These are phyloP conservation scores for Pipistrellus nathusii DNA, from an alignment of 2,797 vertebrate species.

Conservation along the genomic window DNA sequence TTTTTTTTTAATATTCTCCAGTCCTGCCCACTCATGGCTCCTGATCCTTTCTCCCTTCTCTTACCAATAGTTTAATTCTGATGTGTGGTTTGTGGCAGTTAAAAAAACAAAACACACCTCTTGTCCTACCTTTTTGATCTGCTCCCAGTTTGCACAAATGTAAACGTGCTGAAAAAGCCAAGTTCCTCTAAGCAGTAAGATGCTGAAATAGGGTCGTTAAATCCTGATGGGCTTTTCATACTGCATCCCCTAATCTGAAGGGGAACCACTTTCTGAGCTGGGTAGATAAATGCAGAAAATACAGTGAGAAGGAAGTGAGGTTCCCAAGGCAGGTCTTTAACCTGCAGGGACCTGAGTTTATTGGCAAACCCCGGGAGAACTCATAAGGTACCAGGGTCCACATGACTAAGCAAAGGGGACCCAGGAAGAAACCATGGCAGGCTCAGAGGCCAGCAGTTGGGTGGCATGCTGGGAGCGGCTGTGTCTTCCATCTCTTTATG, in stretches of 20 bases:
- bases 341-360: slow-evolving; percentile 43
- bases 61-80: slow-evolving; percentile 62
- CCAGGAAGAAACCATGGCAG: background rate
- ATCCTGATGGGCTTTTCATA: slow-evolving; percentile 79
- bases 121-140: slow-evolving; percentile 62
- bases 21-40: background rate
- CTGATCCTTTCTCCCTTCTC: slow-evolving; percentile 18
- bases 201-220: slow-evolving; percentile 70
- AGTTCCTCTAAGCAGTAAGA: slow-evolving; percentile 29
- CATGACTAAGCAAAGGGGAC: slow-evolving; percentile 24
- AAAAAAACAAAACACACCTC: slow-evolving; percentile 41
- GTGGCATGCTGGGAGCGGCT: background rate
- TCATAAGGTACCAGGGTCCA: background rate
- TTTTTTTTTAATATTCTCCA: slow-evolving; percentile 37
- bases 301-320: background rate
- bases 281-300: slow-evolving; percentile 58
- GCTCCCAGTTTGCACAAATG: slow-evolving; percentile 63
- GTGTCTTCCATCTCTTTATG: slow-evolving; percentile 38
- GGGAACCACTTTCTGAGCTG: slow-evolving; percentile 65
- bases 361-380: slow-evolving; percentile 57
- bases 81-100: slow-evolving; percentile 66
- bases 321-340: slow-evolving; percentile 19
- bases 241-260: slow-evolving; percentile 66
- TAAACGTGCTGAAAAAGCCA: slow-evolving; percentile 70
- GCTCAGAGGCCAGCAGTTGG: slow-evolving; percentile 54